These are phyloP conservation scores for Shinisaurus crocodilurus DNA, from an alignment of 2,113 vertebrate species.

Conservation along the genomic window DNA sequence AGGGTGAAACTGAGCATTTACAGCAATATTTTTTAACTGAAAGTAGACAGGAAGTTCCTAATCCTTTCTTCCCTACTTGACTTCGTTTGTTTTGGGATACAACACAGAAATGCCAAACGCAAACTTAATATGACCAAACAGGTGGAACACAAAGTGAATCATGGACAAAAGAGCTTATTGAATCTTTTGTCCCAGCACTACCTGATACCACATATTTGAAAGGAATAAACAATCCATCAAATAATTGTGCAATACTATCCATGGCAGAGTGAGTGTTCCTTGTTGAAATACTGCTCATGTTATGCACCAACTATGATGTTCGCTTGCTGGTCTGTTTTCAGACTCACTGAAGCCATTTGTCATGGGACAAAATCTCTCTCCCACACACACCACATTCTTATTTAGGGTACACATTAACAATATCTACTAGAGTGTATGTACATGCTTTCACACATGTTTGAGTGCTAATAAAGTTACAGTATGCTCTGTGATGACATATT, in stretches of 20 bases:
- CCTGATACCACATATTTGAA: slow-evolving; percentile 45
- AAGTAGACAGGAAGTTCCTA: background rate
- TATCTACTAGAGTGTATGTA: background rate
- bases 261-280: background rate
- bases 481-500: slow-evolving; percentile 11
- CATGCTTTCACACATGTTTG: background rate
- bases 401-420: background rate
- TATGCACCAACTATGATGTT: slow-evolving; percentile 15
- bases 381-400: background rate
- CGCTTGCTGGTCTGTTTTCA: slow-evolving; percentile 23
- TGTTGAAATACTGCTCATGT: slow-evolving; percentile 24
- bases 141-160: slow-evolving; percentile 52
- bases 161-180: slow-evolving; percentile 47
- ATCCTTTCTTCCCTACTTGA: background rate
- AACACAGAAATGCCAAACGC: slow-evolving; percentile 35
- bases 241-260: slow-evolving; percentile 21
- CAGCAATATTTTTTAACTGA: background rate
- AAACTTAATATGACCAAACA: slow-evolving; percentile 39
- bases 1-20: background rate
- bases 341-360: background rate
- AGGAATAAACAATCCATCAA: slow-evolving; percentile 39
- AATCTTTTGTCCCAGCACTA: slow-evolving; percentile 40
- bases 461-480: slow-evolving; percentile 37
- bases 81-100: background rate
- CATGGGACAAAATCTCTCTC: background rate